These are phyloP conservation scores for Pogonophryne albipinna DNA, from an alignment of 2,797 vertebrate species.

Conservation along the genomic window DNA sequence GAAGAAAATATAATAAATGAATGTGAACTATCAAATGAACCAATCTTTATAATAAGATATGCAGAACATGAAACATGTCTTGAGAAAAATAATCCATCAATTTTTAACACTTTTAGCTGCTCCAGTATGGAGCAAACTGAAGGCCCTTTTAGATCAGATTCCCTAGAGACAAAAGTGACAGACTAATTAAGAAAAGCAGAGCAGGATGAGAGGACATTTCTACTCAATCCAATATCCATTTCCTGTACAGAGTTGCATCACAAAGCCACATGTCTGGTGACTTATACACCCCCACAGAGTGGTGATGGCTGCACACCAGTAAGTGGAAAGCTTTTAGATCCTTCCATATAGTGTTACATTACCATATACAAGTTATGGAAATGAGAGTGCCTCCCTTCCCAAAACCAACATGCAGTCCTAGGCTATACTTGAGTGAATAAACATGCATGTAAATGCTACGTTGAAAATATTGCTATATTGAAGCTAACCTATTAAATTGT, in stretches of 20 bases:
- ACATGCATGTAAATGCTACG: conserved; percentile 18
- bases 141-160: conserved; percentile 19
- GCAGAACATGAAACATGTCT: conserved; percentile 9
- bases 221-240: conserved; percentile 43
- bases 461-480: conserved; percentile 11
- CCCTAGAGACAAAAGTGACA: conserved; percentile 12
- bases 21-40: not conserved
- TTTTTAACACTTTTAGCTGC: conserved; percentile 8
- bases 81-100: not conserved
- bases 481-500: conserved; percentile 39
- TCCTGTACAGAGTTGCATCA: conserved; percentile 20
- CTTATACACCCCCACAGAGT: not conserved
- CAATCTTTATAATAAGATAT: not conserved
- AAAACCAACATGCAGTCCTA: conserved; percentile 1
- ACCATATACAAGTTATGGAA: conserved; percentile 28
- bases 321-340: conserved; percentile 6
- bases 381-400: conserved; percentile 15
- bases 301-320: conserved; percentile 13
- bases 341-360: not conserved
- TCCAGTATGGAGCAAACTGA: conserved; percentile 10
- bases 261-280: conserved; percentile 20
- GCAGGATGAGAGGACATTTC: conserved; percentile 35
- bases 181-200: conserved; percentile 20
- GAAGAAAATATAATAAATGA: not conserved
- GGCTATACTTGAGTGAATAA: conserved; percentile 16